Percentiles rank a stretch among this genome's conserved stretches.
These are phyloP conservation scores for Idris sp. DNA, from an alignment of 1,140 invertebrate species.

Conservation along the genomic window DNA sequence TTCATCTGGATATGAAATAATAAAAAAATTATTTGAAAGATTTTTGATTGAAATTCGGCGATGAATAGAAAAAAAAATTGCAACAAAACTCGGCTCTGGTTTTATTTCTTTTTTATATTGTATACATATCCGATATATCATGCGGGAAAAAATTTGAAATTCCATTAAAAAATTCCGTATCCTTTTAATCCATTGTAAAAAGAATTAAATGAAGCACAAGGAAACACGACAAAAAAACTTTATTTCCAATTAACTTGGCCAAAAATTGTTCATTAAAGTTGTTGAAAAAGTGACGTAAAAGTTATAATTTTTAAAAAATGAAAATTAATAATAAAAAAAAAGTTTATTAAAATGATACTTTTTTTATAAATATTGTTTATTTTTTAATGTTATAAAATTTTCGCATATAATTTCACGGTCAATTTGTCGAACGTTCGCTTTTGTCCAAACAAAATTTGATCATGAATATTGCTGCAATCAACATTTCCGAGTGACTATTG, in stretches of 20 bases:
- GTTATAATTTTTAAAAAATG: too few species aligned
- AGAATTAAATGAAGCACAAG: neutral
- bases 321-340: too few species aligned
- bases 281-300: too few species aligned
- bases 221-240: too few species aligned
- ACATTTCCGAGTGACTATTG: conserved; percentile 8
- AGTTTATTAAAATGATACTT: too few species aligned
- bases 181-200: conserved; percentile 3
- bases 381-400: too few species aligned
- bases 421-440: conserved; percentile 14
- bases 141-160: conserved; percentile 11
- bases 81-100: conserved; percentile 3
- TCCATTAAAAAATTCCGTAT: conserved; percentile 13
- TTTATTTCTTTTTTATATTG: too few species aligned
- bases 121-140: too few species aligned
- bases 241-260: too few species aligned
- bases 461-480: conserved; percentile 43
- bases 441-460: conserved; percentile 20
- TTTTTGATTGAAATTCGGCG: conserved; percentile 19
- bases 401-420: conserved; percentile 27
- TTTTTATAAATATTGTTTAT: conserved; percentile 27
- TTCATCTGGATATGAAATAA: conserved; percentile 14
- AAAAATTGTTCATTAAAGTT: too few species aligned
- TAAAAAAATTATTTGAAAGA: conserved; percentile 10
- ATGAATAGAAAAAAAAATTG: conserved; percentile 5